These are phyloP conservation scores for Halcyon smyrnensis DNA, from an alignment of 2,797 vertebrate genomes.

Conservation along the genomic window DNA sequence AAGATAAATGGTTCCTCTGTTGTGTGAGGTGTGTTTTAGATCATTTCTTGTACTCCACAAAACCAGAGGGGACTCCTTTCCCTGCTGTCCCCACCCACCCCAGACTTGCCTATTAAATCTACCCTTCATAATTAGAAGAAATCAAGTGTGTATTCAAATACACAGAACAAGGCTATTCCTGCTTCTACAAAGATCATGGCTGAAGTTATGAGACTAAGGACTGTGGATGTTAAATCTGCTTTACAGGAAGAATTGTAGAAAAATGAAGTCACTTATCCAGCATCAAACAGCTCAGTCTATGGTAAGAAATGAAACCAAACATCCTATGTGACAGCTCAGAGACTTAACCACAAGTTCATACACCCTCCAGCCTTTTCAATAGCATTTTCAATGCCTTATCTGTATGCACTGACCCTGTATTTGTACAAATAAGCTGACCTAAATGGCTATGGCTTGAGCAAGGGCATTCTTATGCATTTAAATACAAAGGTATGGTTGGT, in stretches of 20 bases:
- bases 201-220: neutral
- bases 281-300: neutral
- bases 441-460: neutral
- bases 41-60: neutral
- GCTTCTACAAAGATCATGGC: neutral
- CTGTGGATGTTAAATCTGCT: neutral
- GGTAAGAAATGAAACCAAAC: neutral
- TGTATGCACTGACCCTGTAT: neutral
- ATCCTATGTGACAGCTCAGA: neutral
- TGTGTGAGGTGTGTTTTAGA: neutral
- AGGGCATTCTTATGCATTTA: neutral
- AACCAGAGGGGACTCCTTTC: neutral
- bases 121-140: neutral
- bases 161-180: neutral
- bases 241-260: neutral
- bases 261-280: neutral
- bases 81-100: rapidly evolving
- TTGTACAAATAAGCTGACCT: neutral
- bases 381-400: neutral
- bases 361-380: neutral
- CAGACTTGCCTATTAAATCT: neutral
- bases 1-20: neutral
- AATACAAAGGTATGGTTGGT: neutral
- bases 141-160: neutral
- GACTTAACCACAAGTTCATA: neutral